A percentile compares a stretch with the other conserved stretches of the same genome.
These are phyloP conservation scores for Apostichopus parvimensis DNA, from an alignment of 35 echinoderm and acorn worm species.

Conservation along the genomic window DNA sequence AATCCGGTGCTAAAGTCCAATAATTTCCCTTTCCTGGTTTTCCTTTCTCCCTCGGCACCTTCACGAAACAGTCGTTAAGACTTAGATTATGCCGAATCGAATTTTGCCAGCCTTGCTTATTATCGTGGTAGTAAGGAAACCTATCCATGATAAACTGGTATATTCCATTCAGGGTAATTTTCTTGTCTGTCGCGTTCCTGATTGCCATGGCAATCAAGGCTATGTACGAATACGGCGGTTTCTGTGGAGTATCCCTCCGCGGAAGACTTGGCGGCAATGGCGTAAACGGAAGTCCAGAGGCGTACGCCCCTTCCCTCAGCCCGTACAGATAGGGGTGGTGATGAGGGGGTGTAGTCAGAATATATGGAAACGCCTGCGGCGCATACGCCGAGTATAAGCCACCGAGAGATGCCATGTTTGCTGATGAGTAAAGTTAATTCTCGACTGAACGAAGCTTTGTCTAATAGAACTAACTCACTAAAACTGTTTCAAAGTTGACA, in stretches of 20 bases:
- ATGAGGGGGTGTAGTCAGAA: conserved; percentile 64
- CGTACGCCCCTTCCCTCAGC: conserved; percentile 77
- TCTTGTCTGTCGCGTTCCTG: conserved; percentile 79
- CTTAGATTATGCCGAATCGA: conserved; percentile 98
- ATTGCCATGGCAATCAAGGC: conserved; percentile 99
- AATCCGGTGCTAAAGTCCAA: conserved; percentile 91
- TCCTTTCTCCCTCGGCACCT: conserved; percentile 93
- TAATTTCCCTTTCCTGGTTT: conserved; percentile 99
- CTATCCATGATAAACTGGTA: conserved; percentile 99
- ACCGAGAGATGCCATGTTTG: conserved; percentile 85
- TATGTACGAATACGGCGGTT: conserved; percentile 98
- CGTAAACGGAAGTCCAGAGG: conserved; percentile 64
- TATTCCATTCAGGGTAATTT: conserved; percentile 95
- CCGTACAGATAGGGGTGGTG: conserved; percentile 89
- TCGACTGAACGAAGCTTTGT: too few relatives aligned
- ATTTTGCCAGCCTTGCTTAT: conserved; percentile 99
- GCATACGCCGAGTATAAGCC: conserved; percentile 81
- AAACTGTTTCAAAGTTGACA: background rate
- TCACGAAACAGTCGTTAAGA: conserved; percentile 99
- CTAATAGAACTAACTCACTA: background rate
- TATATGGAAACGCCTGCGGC: conserved; percentile 73
- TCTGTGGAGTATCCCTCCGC: conserved; percentile 89
- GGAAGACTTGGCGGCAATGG: conserved; percentile 70
- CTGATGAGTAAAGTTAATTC: too few relatives aligned
- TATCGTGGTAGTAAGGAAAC: conserved; percentile 99